Conservation (phyloP, 2,797 vertebrate species). For the Myripristis murdjan region DNA sequence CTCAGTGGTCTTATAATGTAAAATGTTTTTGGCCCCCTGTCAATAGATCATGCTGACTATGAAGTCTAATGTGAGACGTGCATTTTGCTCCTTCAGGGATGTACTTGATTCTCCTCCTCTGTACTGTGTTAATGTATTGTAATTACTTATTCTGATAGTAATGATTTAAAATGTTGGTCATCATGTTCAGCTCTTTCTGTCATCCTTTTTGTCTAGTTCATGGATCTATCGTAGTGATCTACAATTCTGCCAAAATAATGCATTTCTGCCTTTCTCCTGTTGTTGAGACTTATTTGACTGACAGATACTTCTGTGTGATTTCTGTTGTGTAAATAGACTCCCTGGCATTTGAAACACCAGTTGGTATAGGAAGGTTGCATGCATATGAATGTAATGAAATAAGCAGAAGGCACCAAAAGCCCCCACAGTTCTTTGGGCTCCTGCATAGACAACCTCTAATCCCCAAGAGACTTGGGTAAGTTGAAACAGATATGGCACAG, state of each 20-base stretch:
- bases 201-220: slow-evolving; percentile 26
- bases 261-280: slow-evolving; percentile 73
- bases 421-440: slow-evolving; percentile 37
- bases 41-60: slow-evolving; percentile 42
- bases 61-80: slow-evolving; percentile 44
- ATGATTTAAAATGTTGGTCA: slow-evolving; percentile 55
- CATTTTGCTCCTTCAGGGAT: slow-evolving; percentile 75
- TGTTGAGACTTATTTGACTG: slow-evolving; percentile 40
- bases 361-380: slow-evolving; percentile 73
- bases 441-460: slow-evolving; percentile 39
- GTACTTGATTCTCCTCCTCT: slow-evolving; percentile 52
- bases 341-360: slow-evolving; percentile 53
- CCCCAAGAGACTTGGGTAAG: slow-evolving; percentile 48
- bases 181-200: slow-evolving; percentile 39
- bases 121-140: slow-evolving; percentile 64
- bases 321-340: slow-evolving; percentile 77
- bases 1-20: slow-evolving; percentile 19
- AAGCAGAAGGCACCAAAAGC: slow-evolving; percentile 67
- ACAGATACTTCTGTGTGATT: slow-evolving; percentile 49
- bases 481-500: slow-evolving; percentile 17
- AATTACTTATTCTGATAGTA: slow-evolving; percentile 48
- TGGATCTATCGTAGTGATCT: slow-evolving; percentile 44
- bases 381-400: slow-evolving; percentile 80
- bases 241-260: slow-evolving; percentile 66
- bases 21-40: slow-evolving; percentile 37